Evolutionary conservation across 2,888 invertebrate genomes (phyloP).

Genomic region (Taenaris catops): DNA sequence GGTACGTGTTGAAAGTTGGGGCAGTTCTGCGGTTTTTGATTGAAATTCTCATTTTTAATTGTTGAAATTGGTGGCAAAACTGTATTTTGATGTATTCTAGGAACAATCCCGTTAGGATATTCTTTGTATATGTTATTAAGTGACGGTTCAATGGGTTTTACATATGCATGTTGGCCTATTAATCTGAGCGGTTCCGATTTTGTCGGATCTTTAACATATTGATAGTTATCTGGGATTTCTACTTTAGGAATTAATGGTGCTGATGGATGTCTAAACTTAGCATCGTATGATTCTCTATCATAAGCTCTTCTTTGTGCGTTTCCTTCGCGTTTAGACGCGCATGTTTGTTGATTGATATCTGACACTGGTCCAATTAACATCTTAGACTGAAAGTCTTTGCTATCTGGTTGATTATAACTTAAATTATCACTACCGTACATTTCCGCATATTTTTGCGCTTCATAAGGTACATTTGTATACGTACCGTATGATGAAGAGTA

Average conservation of each 20-base stretch:
- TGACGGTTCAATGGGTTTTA: slow-evolving; percentile 26
- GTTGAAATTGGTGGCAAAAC: slow-evolving; percentile 72
- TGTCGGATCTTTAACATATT: slow-evolving; percentile 55
- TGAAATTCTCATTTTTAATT: slow-evolving; percentile 71
- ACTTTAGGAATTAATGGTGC: slow-evolving; percentile 69
- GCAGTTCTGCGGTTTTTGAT: slow-evolving; percentile 50
- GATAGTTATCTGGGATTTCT: slow-evolving; percentile 65
- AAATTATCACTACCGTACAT: slow-evolving; percentile 68
- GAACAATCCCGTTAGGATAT: slow-evolving; percentile 45
- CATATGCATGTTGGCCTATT: slow-evolving; percentile 40
- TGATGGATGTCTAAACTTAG: slow-evolving; percentile 62
- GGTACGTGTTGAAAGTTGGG: slow-evolving; percentile 56
- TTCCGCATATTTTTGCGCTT: slow-evolving; percentile 72
- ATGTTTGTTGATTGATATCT: slow-evolving; percentile 70
- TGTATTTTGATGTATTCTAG: slow-evolving; percentile 46
- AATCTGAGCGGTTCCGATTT: slow-evolving; percentile 48
- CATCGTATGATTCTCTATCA: slow-evolving; percentile 61
- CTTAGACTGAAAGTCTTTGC: slow-evolving; percentile 77
- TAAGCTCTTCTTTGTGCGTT: slow-evolving; percentile 66
- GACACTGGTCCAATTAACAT: slow-evolving; percentile 78
- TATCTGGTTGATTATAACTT: slow-evolving; percentile 69
- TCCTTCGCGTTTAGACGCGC: slow-evolving; percentile 49
- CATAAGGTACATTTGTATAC: slow-evolving; percentile 57
- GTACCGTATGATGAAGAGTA: slow-evolving; percentile 61
- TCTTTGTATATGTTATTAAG: slow-evolving; percentile 47